Conservation (phyloP, 2,888 invertebrate species). For the Chorisops tibialis region DNA sequence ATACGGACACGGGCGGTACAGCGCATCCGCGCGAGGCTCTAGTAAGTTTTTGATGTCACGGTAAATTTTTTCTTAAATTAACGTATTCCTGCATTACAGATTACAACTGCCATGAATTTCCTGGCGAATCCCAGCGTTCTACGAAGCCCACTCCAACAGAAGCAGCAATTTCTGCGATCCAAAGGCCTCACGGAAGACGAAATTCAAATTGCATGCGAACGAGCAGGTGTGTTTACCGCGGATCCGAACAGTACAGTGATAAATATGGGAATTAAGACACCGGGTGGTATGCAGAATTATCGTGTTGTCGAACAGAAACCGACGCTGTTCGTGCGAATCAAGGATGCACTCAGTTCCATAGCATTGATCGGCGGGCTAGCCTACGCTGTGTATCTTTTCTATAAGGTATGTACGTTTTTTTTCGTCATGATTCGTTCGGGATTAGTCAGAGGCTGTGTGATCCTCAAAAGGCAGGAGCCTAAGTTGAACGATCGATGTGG, state of each 20-base stretch:
- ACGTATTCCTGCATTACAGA: slow-evolving; percentile 54
- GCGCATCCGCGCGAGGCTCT: slow-evolving; percentile 45
- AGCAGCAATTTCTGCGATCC: slow-evolving; percentile 71
- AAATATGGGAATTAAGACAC: slow-evolving; percentile 43
- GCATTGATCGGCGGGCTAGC: slow-evolving; percentile 73
- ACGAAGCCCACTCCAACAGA: slow-evolving; percentile 70
- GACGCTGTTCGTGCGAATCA: slow-evolving; percentile 56
- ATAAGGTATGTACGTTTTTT: slow-evolving; percentile 71
- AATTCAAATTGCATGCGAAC: slow-evolving; percentile 70
- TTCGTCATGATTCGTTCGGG: no score
- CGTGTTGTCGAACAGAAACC: slow-evolving; percentile 39
- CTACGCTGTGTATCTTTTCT: slow-evolving; percentile 76
- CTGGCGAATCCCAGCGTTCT: slow-evolving; percentile 81
- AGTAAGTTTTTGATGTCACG: slow-evolving; percentile 37
- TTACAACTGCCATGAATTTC: slow-evolving; percentile 81
- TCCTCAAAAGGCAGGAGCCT: no score
- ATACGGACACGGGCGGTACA: slow-evolving; percentile 50
- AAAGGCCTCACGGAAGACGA: slow-evolving; percentile 76
- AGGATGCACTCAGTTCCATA: slow-evolving; percentile 68
- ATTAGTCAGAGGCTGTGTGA: no score
- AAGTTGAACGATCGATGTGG: no score
- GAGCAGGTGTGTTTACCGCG: slow-evolving; percentile 54
- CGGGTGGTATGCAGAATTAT: slow-evolving; percentile 18
- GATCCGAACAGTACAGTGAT: slow-evolving; percentile 48
- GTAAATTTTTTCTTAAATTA: not conserved